Conservation (phyloP, 2,113 vertebrate genomes). For the Rhynchomys soricoides region DNA sequence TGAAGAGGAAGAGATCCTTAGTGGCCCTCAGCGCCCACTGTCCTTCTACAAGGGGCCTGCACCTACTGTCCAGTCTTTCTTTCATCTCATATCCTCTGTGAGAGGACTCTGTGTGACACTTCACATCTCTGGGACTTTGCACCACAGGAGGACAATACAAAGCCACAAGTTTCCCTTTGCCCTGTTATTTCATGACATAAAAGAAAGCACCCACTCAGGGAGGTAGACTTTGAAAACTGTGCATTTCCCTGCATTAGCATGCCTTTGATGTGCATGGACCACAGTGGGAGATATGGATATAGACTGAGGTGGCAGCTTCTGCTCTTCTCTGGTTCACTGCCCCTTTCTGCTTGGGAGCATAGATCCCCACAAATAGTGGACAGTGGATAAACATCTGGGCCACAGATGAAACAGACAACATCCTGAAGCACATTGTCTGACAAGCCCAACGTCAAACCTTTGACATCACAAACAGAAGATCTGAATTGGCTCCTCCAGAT, state of each 20-base stretch:
- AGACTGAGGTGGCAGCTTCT: not conserved
- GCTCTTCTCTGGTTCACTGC: not conserved
- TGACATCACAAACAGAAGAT: not conserved
- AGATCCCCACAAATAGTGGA: not conserved
- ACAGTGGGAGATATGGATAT: not conserved
- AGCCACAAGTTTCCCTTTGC: constrained; percentile 49
- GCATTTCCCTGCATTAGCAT: not conserved
- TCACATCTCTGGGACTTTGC: constrained; percentile 63
- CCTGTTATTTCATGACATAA: constrained; percentile 66
- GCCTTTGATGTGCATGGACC: constrained; percentile 52
- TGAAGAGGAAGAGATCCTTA: not conserved
- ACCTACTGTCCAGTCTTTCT: not conserved
- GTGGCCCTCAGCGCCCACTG: not conserved
- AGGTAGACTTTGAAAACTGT: constrained; percentile 38
- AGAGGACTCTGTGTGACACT: constrained; percentile 14
- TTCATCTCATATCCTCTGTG: constrained; percentile 15
- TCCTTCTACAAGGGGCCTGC: not conserved
- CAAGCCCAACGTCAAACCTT: not conserved
- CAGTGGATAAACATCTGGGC: not conserved
- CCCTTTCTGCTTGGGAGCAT: not conserved
- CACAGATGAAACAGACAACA: not conserved
- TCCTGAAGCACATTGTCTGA: not conserved
- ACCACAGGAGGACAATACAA: constrained; percentile 53
- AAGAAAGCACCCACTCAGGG: constrained; percentile 55
- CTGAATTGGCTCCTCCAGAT: too few relatives aligned